Evolutionary conservation across 2,113 vertebrate species (phyloP).

Genomic region (Menura novaehollandiae): DNA sequence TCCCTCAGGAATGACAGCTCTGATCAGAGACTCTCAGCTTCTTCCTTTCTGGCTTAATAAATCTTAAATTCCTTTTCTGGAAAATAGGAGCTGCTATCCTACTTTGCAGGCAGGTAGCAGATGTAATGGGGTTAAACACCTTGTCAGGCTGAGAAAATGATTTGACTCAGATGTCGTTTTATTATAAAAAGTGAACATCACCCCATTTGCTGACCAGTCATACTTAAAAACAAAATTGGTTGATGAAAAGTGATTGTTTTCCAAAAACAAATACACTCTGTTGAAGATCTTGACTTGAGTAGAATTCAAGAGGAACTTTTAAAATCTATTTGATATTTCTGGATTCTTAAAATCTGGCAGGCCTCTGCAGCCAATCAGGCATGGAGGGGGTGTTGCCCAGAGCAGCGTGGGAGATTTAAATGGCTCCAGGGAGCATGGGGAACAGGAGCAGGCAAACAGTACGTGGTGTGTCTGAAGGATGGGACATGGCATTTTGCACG

Average conservation of each 20-base stretch:
- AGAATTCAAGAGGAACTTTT: background rate
- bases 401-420: background rate
- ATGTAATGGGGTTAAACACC: background rate
- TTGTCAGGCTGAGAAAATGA: background rate
- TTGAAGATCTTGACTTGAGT: background rate
- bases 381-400: background rate
- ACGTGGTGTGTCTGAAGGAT: too few relatives aligned
- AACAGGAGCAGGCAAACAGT: background rate
- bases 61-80: background rate
- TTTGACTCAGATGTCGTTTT: background rate
- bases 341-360: background rate
- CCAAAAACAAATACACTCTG: background rate
- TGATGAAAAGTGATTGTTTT: background rate
- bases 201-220: background rate
- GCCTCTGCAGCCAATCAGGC: background rate
- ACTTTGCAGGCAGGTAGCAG: background rate
- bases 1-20: background rate
- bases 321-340: background rate
- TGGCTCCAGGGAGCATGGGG: background rate
- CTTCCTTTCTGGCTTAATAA: background rate
- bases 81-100: background rate
- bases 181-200: background rate
- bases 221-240: background rate
- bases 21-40: background rate
- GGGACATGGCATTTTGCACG: background rate